phyloP scores from a whole-genome alignment of 2,113 vertebrate species.

The Myodes glareolus region DNA sequence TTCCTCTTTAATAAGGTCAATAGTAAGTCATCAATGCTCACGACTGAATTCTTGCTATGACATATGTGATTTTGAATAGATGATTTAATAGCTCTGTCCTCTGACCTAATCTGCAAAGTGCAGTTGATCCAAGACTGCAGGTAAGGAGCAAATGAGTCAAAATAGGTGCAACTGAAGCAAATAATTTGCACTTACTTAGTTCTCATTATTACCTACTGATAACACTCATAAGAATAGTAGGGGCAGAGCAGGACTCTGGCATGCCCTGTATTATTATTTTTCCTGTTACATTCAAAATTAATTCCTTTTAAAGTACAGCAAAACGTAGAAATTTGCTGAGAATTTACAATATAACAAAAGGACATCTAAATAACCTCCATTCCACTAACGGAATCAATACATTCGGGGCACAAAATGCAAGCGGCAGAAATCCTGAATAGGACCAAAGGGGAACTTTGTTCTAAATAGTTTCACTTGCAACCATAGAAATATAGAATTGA shows the following conservation, averaged over 20 bases:
- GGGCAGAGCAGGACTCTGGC: neutral
- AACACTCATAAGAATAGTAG: neutral
- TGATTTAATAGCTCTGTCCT: neutral
- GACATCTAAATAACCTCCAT: conserved; percentile 37
- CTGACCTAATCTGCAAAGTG: neutral
- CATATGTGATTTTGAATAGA: neutral
- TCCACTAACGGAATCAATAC: conserved; percentile 10
- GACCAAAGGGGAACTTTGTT: neutral
- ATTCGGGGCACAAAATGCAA: neutral
- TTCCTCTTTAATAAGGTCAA: neutral
- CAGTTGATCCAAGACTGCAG: neutral
- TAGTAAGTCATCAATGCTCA: neutral
- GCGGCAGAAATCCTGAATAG: neutral
- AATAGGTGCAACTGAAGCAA: neutral
- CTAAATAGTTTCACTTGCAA: neutral
- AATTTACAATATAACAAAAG: conserved; percentile 6
- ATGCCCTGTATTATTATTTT: neutral
- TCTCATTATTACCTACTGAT: neutral
- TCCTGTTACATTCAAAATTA: conserved; percentile 34
- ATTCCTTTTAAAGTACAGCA: conserved; percentile 6
- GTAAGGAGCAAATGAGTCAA: neutral
- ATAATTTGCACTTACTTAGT: neutral
- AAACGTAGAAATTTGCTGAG: neutral
- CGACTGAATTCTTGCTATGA: neutral
- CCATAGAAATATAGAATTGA: conserved; percentile 11